phyloP scores from a whole-genome alignment of 2,113 vertebrate genomes.

The Mixornis gularis region DNA sequence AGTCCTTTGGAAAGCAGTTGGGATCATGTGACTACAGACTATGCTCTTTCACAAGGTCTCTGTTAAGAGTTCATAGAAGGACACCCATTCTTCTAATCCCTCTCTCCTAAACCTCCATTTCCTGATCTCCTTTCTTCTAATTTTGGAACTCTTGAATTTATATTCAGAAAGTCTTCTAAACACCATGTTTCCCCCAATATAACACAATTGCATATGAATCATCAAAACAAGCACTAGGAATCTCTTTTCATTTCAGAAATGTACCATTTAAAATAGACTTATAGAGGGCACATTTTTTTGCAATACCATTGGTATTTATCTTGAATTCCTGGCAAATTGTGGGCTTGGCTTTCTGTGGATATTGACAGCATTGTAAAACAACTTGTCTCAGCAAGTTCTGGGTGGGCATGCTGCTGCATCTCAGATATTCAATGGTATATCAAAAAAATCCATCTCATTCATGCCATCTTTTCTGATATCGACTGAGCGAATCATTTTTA shows the following conservation, averaged over 20 bases:
- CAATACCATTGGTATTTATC: not conserved
- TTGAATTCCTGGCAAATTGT: not conserved
- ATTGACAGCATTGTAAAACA: not conserved
- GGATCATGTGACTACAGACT: not conserved
- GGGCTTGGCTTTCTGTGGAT: not conserved
- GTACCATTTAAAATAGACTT: accelerated
- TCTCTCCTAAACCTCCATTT: not conserved
- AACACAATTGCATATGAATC: not conserved
- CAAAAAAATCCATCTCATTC: not conserved
- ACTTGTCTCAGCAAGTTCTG: not conserved
- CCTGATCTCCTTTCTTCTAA: not conserved
- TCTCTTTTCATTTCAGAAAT: not conserved
- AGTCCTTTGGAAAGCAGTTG: not conserved
- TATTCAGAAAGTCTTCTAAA: not conserved
- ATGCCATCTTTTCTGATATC: not conserved
- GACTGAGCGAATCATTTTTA: not conserved
- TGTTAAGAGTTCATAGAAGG: not conserved
- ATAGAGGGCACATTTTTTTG: not conserved
- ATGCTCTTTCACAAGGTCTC: not conserved
- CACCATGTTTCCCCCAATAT: not conserved
- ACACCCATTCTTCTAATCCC: not conserved
- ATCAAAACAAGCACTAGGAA: not conserved
- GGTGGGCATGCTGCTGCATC: not conserved
- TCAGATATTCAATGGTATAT: not conserved
- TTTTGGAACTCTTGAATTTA: not conserved